Percentiles rank a stretch among this genome's conserved stretches.
Evolutionary conservation across 2,797 vertebrate species (phyloP).

Genomic region (Paedocypris micromegethes): DNA sequence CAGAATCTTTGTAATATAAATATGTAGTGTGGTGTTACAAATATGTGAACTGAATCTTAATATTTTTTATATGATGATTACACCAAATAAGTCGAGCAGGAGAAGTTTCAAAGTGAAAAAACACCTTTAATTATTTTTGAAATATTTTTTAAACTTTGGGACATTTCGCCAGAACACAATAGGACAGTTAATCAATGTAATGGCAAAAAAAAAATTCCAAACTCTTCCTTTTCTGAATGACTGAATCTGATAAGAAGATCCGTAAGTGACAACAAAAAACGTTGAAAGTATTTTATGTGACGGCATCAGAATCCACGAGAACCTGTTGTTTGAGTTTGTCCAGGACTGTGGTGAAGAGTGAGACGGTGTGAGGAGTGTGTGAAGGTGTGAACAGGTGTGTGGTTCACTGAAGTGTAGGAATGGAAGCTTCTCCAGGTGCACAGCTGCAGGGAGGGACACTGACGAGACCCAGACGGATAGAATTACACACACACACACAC

Average conservation of each 20-base stretch:
- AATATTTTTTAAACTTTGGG: no score
- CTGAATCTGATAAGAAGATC: not conserved
- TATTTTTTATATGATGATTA: no score
- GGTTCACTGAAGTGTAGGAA: slow-evolving; percentile 72
- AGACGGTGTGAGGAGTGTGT: slow-evolving; percentile 43
- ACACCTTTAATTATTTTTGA: no score
- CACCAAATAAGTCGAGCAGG: no score
- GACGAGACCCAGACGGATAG: slow-evolving; percentile 38
- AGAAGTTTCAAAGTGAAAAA: no score
- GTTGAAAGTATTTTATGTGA: not conserved
- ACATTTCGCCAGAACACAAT: no score
- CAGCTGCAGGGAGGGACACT: slow-evolving; percentile 66
- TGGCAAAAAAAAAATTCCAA: no score
- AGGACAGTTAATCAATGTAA: no score
- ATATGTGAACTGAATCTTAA: no score
- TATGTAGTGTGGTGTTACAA: no score
- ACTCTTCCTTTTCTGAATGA: no score
- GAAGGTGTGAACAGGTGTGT: slow-evolving; percentile 71
- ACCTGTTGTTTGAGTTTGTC: slow-evolving; percentile 45
- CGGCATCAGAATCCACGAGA: slow-evolving; percentile 8
- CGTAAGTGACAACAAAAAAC: slow-evolving; percentile 8
- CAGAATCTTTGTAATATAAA: no score
- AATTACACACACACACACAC: slow-evolving; percentile 18
- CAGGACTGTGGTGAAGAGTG: slow-evolving; percentile 6
- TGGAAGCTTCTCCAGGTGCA: slow-evolving; percentile 71